Evolutionary conservation across 2,113 vertebrate species (phyloP).

Genomic region (Saguinus midas): DNA sequence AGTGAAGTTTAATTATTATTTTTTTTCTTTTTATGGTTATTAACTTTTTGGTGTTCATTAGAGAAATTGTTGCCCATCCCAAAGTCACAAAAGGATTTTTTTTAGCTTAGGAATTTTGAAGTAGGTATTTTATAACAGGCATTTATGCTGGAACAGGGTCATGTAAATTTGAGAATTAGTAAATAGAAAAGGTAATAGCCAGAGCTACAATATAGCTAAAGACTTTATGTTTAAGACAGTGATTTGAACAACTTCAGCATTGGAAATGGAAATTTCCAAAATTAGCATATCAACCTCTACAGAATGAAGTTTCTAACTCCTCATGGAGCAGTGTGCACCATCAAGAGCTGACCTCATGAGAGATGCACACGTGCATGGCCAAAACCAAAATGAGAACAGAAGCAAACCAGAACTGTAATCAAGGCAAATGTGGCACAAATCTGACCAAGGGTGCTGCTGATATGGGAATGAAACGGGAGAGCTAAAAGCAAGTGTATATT

Average conservation of each 20-base stretch:
- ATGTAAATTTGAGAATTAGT: neutral
- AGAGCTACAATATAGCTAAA: neutral
- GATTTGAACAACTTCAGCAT: neutral
- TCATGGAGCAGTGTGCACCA: neutral
- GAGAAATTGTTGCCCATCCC: neutral
- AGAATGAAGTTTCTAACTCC: neutral
- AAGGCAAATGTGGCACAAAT: neutral
- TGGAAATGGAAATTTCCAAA: neutral
- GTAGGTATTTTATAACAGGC: neutral
- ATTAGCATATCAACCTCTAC: neutral
- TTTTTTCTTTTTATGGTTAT: constrained; percentile 4
- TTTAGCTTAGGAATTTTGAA: constrained; percentile 20
- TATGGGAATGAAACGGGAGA: neutral
- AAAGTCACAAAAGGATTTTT: neutral
- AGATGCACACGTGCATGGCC: neutral
- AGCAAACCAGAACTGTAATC: neutral
- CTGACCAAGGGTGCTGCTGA: neutral
- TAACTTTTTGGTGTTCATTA: constrained; percentile 22
- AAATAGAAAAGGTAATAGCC: constrained; percentile 16
- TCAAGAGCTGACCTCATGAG: neutral
- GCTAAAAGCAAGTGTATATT: neutral
- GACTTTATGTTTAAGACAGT: neutral
- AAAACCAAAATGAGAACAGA: constrained; percentile 8
- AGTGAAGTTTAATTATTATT: neutral
- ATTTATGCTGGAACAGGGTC: neutral